phyloP scores from a whole-genome alignment of 1,140 invertebrate species.

The Eumaeus atala region DNA sequence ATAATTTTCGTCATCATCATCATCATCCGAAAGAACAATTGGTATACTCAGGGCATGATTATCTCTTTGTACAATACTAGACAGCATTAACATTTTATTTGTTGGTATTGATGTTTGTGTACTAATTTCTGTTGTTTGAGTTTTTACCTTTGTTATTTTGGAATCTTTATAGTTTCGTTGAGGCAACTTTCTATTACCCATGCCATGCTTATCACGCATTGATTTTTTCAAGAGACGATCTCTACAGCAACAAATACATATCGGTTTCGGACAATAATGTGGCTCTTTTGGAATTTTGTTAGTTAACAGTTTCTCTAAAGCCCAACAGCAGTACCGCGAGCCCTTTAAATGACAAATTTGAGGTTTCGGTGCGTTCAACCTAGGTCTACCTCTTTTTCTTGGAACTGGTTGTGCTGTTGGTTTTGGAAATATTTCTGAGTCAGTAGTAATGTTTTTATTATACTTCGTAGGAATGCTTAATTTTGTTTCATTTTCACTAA shows the following conservation, averaged over 20 bases:
- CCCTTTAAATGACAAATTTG: too few relatives aligned
- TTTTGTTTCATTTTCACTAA: too few relatives aligned
- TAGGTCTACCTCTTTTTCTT: constrained; percentile 1
- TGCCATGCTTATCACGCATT: too few relatives aligned
- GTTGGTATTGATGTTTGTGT: not conserved
- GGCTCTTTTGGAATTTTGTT: constrained; percentile 1
- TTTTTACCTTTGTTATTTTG: not conserved
- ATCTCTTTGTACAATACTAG: too few relatives aligned
- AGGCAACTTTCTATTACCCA: too few relatives aligned
- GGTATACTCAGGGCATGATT: not conserved
- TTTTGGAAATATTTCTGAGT: not conserved
- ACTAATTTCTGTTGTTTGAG: not conserved
- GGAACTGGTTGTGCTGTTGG: not conserved
- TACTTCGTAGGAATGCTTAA: not conserved
- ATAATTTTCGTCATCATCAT: not conserved
- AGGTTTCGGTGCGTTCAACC: too few relatives aligned
- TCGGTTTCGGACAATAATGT: constrained; percentile 16
- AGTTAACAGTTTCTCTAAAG: constrained; percentile 17
- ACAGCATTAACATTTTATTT: too few relatives aligned
- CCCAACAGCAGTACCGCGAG: constrained; percentile 27
- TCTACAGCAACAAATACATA: constrained; percentile 28
- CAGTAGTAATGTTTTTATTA: not conserved
- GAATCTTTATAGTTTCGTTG: not conserved
- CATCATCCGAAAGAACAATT: constrained; percentile 3
- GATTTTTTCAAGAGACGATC: constrained; percentile 16